Evolutionary conservation across 1,140 invertebrate species (phyloP).

Genomic region (Cydia pomonella): DNA sequence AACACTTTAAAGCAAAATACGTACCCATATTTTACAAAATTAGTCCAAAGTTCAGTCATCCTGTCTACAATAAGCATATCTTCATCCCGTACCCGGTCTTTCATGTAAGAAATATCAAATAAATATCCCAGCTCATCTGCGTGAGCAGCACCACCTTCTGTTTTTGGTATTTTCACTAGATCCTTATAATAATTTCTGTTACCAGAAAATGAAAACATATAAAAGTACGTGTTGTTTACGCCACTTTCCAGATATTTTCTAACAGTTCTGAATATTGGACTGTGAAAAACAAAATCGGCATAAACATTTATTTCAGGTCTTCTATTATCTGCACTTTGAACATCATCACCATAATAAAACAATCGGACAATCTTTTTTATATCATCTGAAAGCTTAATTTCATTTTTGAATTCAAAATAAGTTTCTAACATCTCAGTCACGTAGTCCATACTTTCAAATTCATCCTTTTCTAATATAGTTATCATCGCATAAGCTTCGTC

Average conservation of each 20-base stretch:
- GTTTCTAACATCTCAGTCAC: conserved; percentile 34
- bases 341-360: conserved; percentile 49
- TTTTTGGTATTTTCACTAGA: conserved; percentile 36
- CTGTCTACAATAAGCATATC: conserved; percentile 52
- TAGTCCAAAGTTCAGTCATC: conserved; percentile 55
- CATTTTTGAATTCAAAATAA: conserved; percentile 34
- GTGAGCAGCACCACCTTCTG: conserved; percentile 42
- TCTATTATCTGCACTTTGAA: conserved; percentile 31
- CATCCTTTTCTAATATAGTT: not conserved
- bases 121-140: conserved; percentile 51
- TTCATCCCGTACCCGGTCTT: conserved; percentile 34
- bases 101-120: conserved; percentile 44
- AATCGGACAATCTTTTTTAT: conserved; percentile 6
- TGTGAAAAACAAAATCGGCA: conserved; percentile 41
- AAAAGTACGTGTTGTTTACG: conserved; percentile 41
- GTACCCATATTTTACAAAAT: conserved; percentile 59
- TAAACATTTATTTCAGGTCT: conserved; percentile 38
- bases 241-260: conserved; percentile 40
- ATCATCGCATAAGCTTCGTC: conserved; percentile 35
- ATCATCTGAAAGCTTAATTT: conserved; percentile 24
- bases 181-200: conserved; percentile 42
- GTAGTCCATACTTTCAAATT: not conserved
- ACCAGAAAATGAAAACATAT: conserved; percentile 48
- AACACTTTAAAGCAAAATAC: conserved; percentile 34
- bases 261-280: conserved; percentile 42